Percentiles rank a stretch among this genome's conserved stretches.
Evolutionary conservation across 2,888 invertebrate species (phyloP).

Genomic region (Cosmopolites sordidus): DNA sequence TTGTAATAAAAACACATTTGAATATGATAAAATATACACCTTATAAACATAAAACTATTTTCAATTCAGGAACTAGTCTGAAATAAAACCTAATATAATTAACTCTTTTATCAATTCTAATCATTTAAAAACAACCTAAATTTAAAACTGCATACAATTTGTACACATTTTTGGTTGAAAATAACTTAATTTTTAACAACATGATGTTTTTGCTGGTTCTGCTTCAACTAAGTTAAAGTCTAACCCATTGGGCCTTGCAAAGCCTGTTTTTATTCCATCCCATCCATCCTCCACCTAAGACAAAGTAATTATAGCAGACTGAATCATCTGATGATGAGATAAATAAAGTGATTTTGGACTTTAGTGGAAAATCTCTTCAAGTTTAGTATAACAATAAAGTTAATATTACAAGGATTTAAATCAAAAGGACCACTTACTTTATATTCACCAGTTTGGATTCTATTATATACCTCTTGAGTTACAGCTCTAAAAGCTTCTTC

Average conservation of each 20-base stretch:
- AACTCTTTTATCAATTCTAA: background rate
- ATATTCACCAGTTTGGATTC: constrained; percentile 88
- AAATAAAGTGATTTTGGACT: too few relatives aligned
- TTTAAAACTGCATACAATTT: constrained; percentile 3
- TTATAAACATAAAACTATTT: too few relatives aligned
- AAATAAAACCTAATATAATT: background rate
- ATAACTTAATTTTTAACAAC: constrained; percentile 58
- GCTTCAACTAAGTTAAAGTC: constrained; percentile 85
- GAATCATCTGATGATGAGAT: too few relatives aligned
- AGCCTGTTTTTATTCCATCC: constrained; percentile 96
- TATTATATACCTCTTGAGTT: constrained; percentile 85
- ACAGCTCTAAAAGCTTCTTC: constrained; percentile 88
- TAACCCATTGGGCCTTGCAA: constrained; percentile 73
- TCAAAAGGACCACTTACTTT: too few relatives aligned
- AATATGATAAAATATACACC: too few relatives aligned
- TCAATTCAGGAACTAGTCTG: background rate
- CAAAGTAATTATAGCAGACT: too few relatives aligned
- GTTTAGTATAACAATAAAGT: too few relatives aligned
- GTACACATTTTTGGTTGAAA: constrained; percentile 5
- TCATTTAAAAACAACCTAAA: constrained; percentile 6
- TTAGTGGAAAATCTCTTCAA: too few relatives aligned
- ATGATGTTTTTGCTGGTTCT: constrained; percentile 83
- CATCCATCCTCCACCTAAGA: constrained; percentile 73
- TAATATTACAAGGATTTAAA: too few relatives aligned
- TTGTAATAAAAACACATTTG: too few relatives aligned